phyloP scores from a whole-genome alignment of 2,888 invertebrate species.

The Scrobipalpa atriplicella region DNA sequence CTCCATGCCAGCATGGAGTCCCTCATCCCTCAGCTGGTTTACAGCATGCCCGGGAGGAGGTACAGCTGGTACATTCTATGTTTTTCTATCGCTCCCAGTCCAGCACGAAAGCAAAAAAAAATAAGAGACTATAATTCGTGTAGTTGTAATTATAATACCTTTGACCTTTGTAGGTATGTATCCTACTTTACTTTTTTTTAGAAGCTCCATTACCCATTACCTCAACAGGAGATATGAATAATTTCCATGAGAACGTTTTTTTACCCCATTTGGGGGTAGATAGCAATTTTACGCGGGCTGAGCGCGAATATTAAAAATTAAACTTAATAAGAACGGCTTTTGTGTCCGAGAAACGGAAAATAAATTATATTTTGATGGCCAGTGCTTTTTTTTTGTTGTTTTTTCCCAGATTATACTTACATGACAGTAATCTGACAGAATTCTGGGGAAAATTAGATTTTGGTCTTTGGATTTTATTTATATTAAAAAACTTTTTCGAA shows the following conservation, averaged over 20 bases:
- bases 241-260: conserved; percentile 39
- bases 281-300: conserved; percentile 78
- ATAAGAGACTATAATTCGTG: too few species aligned
- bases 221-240: conserved; percentile 23
- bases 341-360: conserved; percentile 35
- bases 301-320: conserved; percentile 80
- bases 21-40: too few species aligned
- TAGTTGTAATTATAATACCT: too few species aligned
- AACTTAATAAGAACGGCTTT: conserved; percentile 70
- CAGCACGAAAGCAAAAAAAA: too few species aligned
- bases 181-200: neutral
- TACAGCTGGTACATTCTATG: too few species aligned
- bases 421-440: neutral
- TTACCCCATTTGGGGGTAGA: conserved; percentile 58
- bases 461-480: too few species aligned
- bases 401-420: neutral
- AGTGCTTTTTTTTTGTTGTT: neutral
- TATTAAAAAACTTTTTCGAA: too few species aligned
- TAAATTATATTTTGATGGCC: conserved; percentile 23
- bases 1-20: too few species aligned
- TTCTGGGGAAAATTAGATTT: too few species aligned
- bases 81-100: too few species aligned
- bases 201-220: neutral
- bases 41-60: too few species aligned
- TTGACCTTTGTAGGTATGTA: too few species aligned